phyloP scores from a whole-genome alignment of 2,797 vertebrate species.

The Meriones psammophilus region DNA sequence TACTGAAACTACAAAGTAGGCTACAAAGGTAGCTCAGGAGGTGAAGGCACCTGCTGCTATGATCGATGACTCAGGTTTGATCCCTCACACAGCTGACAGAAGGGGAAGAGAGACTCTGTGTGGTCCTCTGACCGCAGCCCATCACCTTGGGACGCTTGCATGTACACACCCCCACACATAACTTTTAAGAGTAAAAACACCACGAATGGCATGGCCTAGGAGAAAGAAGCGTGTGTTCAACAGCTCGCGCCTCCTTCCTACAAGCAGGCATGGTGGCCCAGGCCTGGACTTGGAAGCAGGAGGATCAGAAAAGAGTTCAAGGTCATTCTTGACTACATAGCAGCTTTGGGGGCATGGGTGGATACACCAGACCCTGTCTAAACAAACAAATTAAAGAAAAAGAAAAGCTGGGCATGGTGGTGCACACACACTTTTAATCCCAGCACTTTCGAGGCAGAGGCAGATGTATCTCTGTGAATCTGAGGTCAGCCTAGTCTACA shows the following conservation, averaged over 20 bases:
- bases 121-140: background rate
- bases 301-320: background rate
- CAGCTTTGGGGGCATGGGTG: background rate
- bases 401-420: background rate
- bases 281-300: background rate
- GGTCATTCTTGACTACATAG: background rate
- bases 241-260: background rate
- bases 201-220: background rate
- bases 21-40: background rate
- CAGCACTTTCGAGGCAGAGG: background rate
- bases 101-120: background rate
- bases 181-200: background rate
- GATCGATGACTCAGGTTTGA: background rate
- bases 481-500: background rate
- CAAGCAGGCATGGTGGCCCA: background rate
- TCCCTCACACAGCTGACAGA: no score
- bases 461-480: background rate
- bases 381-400: no score
- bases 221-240: background rate
- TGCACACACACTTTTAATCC: background rate
- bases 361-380: background rate
- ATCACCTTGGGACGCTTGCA: background rate
- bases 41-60: background rate
- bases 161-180: background rate
- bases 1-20: background rate